Percentiles rank a stretch among this genome's conserved stretches.
Conservation (phyloP, 2,113 vertebrate genomes). For the Lonchura striata region DNA sequence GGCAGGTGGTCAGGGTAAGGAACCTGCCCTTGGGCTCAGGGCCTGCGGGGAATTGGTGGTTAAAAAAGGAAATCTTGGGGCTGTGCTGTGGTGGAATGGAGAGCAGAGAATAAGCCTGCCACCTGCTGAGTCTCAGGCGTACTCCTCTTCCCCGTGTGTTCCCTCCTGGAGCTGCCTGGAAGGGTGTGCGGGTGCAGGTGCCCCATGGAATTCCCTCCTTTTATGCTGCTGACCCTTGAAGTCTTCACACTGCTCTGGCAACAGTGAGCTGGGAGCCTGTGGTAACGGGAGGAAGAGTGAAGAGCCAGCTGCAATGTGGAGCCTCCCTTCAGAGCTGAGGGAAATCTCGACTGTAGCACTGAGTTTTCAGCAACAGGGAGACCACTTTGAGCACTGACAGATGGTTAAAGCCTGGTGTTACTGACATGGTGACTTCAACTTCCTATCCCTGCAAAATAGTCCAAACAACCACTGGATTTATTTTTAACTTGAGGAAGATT, state of each 20-base stretch:
- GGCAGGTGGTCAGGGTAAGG: constrained; percentile 89
- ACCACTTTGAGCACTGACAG: background rate
- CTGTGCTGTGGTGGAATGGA: too few species aligned
- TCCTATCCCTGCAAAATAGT: background rate
- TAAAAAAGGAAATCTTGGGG: background rate
- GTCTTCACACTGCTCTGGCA: background rate
- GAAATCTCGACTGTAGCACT: accelerated
- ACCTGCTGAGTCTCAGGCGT: background rate
- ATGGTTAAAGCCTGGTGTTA: background rate
- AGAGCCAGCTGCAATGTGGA: background rate
- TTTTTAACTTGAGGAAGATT: background rate
- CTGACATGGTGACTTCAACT: background rate
- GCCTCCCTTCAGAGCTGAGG: background rate
- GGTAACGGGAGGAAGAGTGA: background rate
- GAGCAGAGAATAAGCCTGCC: background rate
- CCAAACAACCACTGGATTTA: constrained; percentile 28
- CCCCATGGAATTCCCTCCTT: background rate
- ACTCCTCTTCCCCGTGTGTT: accelerated
- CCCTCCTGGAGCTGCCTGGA: background rate
- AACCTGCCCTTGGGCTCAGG: background rate
- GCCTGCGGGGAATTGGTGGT: accelerated
- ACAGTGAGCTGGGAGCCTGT: background rate
- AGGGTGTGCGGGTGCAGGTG: background rate
- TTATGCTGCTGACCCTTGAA: background rate
- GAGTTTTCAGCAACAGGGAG: background rate